phyloP scores from a whole-genome alignment of 2,888 invertebrate genomes.

The Cheilosia vernalis region DNA sequence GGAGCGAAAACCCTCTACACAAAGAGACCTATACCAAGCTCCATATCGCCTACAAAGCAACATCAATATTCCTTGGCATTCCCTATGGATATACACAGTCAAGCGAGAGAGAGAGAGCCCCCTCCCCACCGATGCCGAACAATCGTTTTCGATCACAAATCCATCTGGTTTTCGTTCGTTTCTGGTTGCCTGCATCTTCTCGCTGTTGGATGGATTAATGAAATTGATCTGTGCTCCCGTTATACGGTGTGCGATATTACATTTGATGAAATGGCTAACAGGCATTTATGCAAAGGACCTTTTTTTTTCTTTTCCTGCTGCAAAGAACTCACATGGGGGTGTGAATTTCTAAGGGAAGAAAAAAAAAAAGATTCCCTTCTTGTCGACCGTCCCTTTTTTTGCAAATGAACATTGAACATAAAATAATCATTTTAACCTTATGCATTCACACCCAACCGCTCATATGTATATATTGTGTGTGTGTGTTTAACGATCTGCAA shows the following conservation, averaged over 20 bases:
- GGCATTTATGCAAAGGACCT: conserved; percentile 72
- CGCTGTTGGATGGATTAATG: conserved; percentile 67
- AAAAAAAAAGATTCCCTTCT: conserved; percentile 17
- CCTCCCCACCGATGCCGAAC: conserved; percentile 8
- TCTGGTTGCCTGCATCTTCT: conserved; percentile 45
- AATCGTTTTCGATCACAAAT: conserved; percentile 74
- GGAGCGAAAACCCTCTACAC: conserved; percentile 47
- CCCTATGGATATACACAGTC: conserved; percentile 19
- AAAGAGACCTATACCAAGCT: conserved; percentile 36
- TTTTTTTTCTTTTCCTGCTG: conserved; percentile 10
- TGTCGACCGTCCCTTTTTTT: conserved; percentile 32
- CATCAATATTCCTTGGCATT: conserved; percentile 70
- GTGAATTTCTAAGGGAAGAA: background rate
- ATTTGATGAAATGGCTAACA: conserved; percentile 74
- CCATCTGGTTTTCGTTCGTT: conserved; percentile 68
- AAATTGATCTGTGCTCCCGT: conserved; percentile 68
- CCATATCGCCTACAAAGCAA: conserved; percentile 55
- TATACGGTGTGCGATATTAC: conserved; percentile 62
- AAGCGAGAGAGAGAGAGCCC: background rate
- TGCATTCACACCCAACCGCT: conserved; percentile 30
- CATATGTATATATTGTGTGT: conserved; percentile 36
- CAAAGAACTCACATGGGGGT: background rate
- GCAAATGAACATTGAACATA: conserved; percentile 66
- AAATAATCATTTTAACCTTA: conserved; percentile 74
- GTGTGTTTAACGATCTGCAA: conserved; percentile 74